Percentiles rank a stretch among this genome's conserved stretches.
Conservation (phyloP, 2,797 vertebrate genomes). For the Sylvilagus floridanus region DNA sequence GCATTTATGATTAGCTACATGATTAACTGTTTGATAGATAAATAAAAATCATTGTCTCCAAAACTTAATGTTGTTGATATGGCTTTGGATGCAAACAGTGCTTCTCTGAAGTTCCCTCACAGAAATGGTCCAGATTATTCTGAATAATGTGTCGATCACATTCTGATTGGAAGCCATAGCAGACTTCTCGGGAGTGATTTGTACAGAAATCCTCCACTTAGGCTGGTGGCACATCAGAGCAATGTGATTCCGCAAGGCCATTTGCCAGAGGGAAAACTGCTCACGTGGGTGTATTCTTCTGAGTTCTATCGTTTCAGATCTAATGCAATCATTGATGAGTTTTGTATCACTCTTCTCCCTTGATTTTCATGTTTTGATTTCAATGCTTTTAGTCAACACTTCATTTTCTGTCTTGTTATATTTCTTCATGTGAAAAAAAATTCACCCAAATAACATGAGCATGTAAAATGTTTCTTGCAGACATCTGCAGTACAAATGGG, state of each 20-base stretch:
- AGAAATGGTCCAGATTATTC: background rate
- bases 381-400: background rate
- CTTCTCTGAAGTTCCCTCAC: background rate
- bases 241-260: background rate
- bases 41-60: no score
- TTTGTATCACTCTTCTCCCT: background rate
- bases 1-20: background rate
- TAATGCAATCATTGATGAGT: background rate
- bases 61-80: no score
- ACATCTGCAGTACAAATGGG: constrained; percentile 87
- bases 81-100: background rate
- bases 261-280: background rate
- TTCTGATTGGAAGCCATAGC: background rate
- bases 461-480: constrained; percentile 78
- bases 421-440: background rate
- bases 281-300: background rate
- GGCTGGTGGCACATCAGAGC: background rate
- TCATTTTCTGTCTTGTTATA: background rate
- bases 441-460: background rate
- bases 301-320: background rate
- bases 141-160: background rate
- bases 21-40: no score
- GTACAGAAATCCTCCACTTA: background rate
- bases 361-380: background rate
- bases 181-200: background rate